Evolutionary conservation across 2,888 invertebrate genomes (phyloP).

Genomic region (Watsonalla cultraria): DNA sequence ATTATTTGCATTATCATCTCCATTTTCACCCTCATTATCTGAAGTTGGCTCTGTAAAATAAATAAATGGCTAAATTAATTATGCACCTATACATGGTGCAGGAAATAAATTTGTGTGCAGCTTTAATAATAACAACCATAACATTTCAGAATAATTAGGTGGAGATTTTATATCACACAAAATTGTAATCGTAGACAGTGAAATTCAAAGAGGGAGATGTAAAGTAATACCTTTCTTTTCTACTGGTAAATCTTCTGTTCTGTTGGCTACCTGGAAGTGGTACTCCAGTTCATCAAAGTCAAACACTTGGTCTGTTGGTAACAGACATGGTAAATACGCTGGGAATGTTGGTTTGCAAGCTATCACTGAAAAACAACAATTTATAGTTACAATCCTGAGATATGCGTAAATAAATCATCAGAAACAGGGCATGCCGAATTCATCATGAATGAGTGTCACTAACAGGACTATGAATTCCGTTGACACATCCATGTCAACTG

Average conservation of each 20-base stretch:
- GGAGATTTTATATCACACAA: too few species aligned
- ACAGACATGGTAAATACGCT: conserved; percentile 89
- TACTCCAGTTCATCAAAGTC: conserved; percentile 92
- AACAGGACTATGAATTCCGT: neutral
- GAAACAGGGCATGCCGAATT: too few species aligned
- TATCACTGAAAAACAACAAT: conserved; percentile 82
- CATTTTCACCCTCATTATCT: conserved; percentile 70
- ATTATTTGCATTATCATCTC: conserved; percentile 59
- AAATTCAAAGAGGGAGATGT: neutral
- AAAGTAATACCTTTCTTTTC: conserved; percentile 67
- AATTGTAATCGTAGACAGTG: neutral
- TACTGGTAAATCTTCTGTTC: conserved; percentile 80
- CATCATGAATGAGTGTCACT: too few species aligned
- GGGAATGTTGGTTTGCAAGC: conserved; percentile 91
- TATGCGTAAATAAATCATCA: too few species aligned
- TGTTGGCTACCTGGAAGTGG: conserved; percentile 83
- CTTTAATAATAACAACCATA: too few species aligned
- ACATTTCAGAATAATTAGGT: too few species aligned
- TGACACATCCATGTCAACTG: too few species aligned
- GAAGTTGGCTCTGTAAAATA: conserved; percentile 52
- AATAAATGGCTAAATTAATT: conserved; percentile 3
- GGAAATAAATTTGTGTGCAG: too few species aligned
- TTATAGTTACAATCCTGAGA: neutral
- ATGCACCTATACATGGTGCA: too few species aligned
- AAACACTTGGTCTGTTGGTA: conserved; percentile 96